A percentile compares a stretch with the other conserved stretches of the same genome.
These are phyloP conservation scores for Heliconius hermathena DNA, from an alignment of 1,140 invertebrate genomes.

Conservation along the genomic window DNA sequence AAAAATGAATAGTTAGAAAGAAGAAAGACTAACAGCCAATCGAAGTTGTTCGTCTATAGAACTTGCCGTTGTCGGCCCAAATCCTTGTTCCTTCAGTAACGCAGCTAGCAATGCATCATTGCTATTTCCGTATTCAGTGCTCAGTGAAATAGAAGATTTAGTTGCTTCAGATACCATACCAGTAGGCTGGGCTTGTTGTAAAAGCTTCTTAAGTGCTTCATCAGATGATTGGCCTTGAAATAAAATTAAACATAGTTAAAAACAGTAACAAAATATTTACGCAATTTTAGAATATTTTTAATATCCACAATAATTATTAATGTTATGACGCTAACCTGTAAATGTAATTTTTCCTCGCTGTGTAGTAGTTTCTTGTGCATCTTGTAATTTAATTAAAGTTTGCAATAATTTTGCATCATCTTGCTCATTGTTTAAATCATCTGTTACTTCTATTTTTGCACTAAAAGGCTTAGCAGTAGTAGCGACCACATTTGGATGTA, in stretches of 20 bases:
- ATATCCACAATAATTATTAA: not conserved
- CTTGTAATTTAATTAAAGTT: conserved; percentile 76
- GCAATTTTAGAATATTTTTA: not conserved
- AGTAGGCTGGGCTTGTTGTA: conserved; percentile 64
- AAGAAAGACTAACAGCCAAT: conserved; percentile 81
- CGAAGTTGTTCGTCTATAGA: conserved; percentile 83
- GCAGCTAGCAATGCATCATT: conserved; percentile 86
- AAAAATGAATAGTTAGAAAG: conserved; percentile 35
- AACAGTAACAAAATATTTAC: not conserved
- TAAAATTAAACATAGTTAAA: not conserved
- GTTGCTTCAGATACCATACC: conserved; percentile 76
- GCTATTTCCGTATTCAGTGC: conserved; percentile 82
- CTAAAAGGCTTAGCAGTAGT: conserved; percentile 59
- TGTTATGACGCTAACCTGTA: conserved; percentile 54
- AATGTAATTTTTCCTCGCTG: conserved; percentile 66
- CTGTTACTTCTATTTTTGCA: conserved; percentile 72
- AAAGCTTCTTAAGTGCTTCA: conserved; percentile 70
- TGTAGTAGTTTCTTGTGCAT: conserved; percentile 71
- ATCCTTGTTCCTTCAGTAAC: conserved; percentile 85
- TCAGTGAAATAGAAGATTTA: conserved; percentile 70
- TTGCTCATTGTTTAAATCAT: conserved; percentile 69
- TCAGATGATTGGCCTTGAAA: conserved; percentile 71
- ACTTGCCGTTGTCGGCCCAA: conserved; percentile 85
- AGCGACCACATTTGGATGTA: conserved; percentile 20
- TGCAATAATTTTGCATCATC: conserved; percentile 77